Evolutionary conservation across 2,797 vertebrate genomes (phyloP).

Genomic region (Sparus aurata): DNA sequence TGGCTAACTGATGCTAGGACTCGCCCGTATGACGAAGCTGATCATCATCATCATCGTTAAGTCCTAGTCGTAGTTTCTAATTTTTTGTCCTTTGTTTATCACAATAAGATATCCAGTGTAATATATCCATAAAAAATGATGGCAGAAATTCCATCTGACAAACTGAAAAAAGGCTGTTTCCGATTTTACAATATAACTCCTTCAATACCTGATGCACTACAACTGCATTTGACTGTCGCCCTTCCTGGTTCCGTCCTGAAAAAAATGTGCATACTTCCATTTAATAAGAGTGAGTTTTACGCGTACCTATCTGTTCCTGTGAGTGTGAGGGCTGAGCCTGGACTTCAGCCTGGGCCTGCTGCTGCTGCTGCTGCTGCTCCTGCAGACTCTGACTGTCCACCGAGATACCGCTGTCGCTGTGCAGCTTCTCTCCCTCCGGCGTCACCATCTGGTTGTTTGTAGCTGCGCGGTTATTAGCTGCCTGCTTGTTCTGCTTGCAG

Average conservation of each 20-base stretch:
- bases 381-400: conserved; percentile 98
- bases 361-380: conserved; percentile 91
- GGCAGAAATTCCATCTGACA: no score
- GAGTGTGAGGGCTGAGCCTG: conserved; percentile 83
- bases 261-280: background rate
- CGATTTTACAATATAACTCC: background rate
- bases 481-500: conserved; percentile 98
- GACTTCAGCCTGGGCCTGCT: conserved; percentile 78
- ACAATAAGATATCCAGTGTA: no score
- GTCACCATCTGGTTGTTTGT: conserved; percentile 95
- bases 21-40: background rate
- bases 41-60: no score
- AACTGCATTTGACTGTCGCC: background rate
- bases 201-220: background rate
- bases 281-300: background rate
- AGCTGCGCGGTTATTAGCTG: conserved; percentile 91
- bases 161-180: no score
- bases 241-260: background rate
- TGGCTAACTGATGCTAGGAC: background rate
- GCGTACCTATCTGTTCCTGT: conserved; percentile 85
- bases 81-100: no score
- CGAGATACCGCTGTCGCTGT: conserved; percentile 98
- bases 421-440: conserved; percentile 97
- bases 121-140: no score
- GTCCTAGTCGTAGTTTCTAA: no score